Conservation (phyloP, 2,888 invertebrate species). For the Stratiomys singularior region DNA sequence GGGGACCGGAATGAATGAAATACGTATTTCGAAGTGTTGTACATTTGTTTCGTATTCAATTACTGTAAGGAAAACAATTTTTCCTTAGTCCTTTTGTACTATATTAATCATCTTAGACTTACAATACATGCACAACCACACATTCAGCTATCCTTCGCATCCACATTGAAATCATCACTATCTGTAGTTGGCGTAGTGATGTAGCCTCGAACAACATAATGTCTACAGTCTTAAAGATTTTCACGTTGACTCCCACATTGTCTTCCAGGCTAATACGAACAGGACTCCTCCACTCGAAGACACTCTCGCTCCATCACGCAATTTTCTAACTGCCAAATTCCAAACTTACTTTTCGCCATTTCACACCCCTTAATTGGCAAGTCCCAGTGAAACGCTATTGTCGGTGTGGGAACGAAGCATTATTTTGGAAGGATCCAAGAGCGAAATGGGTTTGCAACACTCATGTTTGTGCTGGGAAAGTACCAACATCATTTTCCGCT, state of each 20-base stretch:
- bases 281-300: neutral
- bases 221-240: neutral
- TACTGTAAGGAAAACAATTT: no score
- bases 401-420: neutral
- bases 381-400: neutral
- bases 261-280: neutral
- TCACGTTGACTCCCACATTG: no score
- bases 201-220: neutral
- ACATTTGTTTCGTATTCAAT: no score
- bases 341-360: neutral
- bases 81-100: no score
- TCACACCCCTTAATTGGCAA: slow-evolving; percentile 3
- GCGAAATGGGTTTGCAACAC: neutral
- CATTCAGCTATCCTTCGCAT: no score
- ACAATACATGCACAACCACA: no score
- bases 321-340: neutral
- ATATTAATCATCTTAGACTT: no score
- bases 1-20: slow-evolving; percentile 4
- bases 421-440: neutral
- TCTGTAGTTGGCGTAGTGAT: neutral
- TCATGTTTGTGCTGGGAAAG: slow-evolving; percentile 39
- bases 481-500: slow-evolving; percentile 48
- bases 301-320: neutral
- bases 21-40: no score
- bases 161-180: neutral